Percentiles rank a stretch among this genome's conserved stretches.
phyloP scores from a whole-genome alignment of 64 coral and sea anemone genomes.

The Montipora foliosa region DNA sequence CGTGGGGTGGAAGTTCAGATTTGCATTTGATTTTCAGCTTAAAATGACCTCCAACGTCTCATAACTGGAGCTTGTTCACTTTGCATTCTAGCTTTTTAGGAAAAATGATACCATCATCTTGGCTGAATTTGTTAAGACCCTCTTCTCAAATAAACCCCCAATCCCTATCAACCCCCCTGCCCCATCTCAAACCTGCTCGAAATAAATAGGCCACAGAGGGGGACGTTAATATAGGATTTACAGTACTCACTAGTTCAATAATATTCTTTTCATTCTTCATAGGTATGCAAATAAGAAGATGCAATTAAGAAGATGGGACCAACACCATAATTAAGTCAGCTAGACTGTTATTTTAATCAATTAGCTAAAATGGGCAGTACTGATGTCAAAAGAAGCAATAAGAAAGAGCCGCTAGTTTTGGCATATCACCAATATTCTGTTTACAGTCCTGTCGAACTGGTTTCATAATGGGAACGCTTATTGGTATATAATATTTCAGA shows the following conservation, averaged over 20 bases:
- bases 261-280: not conserved
- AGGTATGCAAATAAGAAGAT: slow-evolving; percentile 70
- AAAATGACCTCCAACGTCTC: not conserved
- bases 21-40: not conserved
- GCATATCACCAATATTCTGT: not conserved
- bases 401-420: not conserved
- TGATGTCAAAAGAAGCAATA: not conserved
- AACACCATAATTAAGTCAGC: not conserved
- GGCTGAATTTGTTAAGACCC: not conserved
- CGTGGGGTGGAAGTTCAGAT: not conserved
- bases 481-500: not conserved
- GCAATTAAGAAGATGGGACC: slow-evolving; percentile 28
- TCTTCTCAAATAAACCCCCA: not conserved
- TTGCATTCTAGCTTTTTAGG: not conserved
- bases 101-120: not conserved
- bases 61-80: not conserved
- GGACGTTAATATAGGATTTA: not conserved
- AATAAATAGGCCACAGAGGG: not conserved
- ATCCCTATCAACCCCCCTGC: not conserved
- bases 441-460: not conserved
- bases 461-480: not conserved
- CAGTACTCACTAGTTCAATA: not conserved
- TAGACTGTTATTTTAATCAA: not conserved
- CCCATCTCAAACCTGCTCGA: not conserved
- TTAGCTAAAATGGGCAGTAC: not conserved